Conservation (phyloP, 2,797 vertebrate genomes). For the Mycteria americana region DNA sequence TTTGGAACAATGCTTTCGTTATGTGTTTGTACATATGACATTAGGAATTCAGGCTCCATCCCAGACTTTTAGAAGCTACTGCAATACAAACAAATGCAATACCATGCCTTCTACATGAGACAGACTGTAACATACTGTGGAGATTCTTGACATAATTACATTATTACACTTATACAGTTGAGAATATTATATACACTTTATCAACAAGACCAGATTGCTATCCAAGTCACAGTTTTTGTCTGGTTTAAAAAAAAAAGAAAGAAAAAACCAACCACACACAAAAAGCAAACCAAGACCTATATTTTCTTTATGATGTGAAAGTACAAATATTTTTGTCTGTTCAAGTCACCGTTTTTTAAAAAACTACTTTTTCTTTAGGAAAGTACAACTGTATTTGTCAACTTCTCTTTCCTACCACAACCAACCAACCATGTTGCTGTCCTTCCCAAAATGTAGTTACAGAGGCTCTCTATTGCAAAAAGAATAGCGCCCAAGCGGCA, state of each 20-base stretch:
- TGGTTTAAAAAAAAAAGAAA: not conserved
- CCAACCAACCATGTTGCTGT: not conserved
- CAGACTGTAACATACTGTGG: not conserved
- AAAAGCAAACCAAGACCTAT: not conserved
- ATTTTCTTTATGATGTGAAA: not conserved
- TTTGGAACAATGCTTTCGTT: not conserved
- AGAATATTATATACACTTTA: not conserved
- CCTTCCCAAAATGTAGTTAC: not conserved
- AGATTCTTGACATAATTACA: not conserved
- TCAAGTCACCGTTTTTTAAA: not conserved
- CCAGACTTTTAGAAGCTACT: not conserved
- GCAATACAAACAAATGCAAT: not conserved
- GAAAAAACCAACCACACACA: not conserved
- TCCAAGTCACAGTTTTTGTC: not conserved
- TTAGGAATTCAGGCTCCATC: not conserved
- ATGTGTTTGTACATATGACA: not conserved
- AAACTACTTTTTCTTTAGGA: not conserved
- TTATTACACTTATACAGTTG: not conserved
- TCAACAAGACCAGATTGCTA: not conserved
- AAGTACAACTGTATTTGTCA: not conserved
- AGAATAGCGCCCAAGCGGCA: not conserved
- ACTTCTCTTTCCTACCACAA: not conserved
- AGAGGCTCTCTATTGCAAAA: not conserved
- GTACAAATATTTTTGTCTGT: not conserved
- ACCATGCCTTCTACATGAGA: not conserved